Base-by-base conservation (phyloP, 64 coral and sea anemone species). In the Stylophora pistillata region DNA sequence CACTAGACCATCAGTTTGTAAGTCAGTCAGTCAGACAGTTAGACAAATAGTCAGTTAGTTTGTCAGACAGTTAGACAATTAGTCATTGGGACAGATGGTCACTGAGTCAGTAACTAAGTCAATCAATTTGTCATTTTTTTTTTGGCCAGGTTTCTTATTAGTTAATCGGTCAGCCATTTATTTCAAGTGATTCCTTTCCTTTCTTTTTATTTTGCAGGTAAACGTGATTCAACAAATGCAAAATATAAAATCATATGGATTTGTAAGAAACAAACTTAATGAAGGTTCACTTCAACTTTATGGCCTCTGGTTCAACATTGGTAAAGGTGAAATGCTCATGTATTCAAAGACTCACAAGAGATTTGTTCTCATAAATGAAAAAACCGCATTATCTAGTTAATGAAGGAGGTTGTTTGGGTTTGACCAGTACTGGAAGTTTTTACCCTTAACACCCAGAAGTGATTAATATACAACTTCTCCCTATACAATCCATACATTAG, bases 281-380 rank as follows among this genome's bases (percentile, higher is more conserved):
- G 41, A 41, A 53, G 65, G 58, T 13, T 15, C 64, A 4, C 58
- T 91, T 29, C 71, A 91, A 12, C 70, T 91, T 41, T 74, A 91
- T 91, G 89, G 62, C 15, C 73, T 91, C 0, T 91, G 89, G 89
- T 91, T 91, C 77, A 80, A 91, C 59, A 91, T 91, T 16, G 82
- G 73, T 10, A 34, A 70, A 74, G 89, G 89, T 4, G 79, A 91
- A 77, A 91, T 91, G 89, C 86, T 68, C 25, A 55, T 91, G 73
- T 91, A 77, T 14, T 91, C 89, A 55, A 91, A 74, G 29, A 56
- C 15, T 15, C 54, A 78, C 33, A 91, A 85, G 32, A 64, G 58
- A n/a, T 91, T 91, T 70, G 32, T 81, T 18, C 7, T 84, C 13
- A 72, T 91, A 15, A 91, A 78, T 23, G 73, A 86, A 86, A 21